Base-by-base conservation (phyloP, 2,113 vertebrate species). In the Pogonocichla stellata region DNA sequence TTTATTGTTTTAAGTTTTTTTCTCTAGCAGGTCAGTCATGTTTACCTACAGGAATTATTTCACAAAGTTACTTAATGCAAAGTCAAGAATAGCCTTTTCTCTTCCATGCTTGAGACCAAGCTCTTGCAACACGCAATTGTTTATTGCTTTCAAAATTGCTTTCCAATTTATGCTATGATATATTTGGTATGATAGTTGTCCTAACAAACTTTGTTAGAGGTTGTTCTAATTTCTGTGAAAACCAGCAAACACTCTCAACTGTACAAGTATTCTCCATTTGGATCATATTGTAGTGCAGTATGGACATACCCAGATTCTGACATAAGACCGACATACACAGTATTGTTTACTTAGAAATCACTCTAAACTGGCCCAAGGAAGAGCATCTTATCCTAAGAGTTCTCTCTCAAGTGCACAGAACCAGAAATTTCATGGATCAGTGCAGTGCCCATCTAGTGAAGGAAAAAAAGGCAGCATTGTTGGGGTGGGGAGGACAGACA, bases 21-120 rank as follows among this genome's bases (percentile, higher is more conserved):
- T 90, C 72, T 75, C 57, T 64, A 88, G 22, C 28, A 36, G 47
- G 53, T 96, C 75, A 92, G 72, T 86, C 81, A 71, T 85, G 60
- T 15, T 93, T 93, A 64, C 64, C 88, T 92, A 80, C 29, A 91
- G 54, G 61, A 79, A 73, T 82, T 88, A 77, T 75, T 95, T 92
- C 92, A 95, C 50, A 28, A 83, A 91, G 36, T 67, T 86, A 90
- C 89, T 96, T 70, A 81, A 70, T 81, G 87, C 92, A 95, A 97
- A 92, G 81, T 92, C 86, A 92, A 77, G 81, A 91, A 77, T 50
- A 73, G 72, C 79, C 75, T 94, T 15, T 92, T 71, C 47, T 95
- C 65, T 50, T 60, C 14, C 61, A 9, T 83, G 28, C 50, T 86
- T 83, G 51, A 69, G 58, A 95, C 60, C 12, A 19, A 94, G 69